These are phyloP conservation scores for Bombus polaris DNA, from an alignment of 1,140 invertebrate genomes.

Conservation along the genomic window DNA sequence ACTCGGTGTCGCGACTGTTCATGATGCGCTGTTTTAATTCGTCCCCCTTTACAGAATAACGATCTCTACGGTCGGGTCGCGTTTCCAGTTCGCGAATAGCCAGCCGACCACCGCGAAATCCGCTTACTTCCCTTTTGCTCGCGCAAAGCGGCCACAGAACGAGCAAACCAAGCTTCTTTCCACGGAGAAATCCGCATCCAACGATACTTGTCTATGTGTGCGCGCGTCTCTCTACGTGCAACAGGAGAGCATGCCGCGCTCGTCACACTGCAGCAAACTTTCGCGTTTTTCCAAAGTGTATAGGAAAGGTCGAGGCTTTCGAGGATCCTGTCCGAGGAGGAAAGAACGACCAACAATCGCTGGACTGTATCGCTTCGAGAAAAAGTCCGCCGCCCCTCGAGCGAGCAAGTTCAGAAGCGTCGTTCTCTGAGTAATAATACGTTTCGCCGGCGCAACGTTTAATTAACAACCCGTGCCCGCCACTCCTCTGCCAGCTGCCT, in stretches of 20 bases:
- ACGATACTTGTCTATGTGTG: neutral
- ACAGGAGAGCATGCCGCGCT: constrained; percentile 45
- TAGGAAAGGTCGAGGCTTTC: neutral
- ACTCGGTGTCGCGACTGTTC: neutral
- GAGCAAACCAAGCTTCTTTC: constrained; percentile 56
- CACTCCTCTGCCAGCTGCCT: too few relatives aligned
- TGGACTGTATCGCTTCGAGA: constrained; percentile 35
- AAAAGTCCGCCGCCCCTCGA: constrained; percentile 44
- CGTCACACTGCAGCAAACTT: constrained; percentile 52
- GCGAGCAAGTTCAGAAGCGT: constrained; percentile 46
- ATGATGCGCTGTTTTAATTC: constrained; percentile 40
- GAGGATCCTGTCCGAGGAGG: constrained; percentile 1
- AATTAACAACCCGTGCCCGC: constrained; percentile 31
- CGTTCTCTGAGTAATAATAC: constrained; percentile 54
- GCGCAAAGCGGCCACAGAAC: constrained; percentile 42
- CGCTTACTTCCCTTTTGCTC: constrained; percentile 62
- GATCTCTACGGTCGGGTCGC: constrained; percentile 9
- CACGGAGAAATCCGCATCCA: constrained; percentile 34
- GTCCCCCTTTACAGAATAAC: constrained; percentile 5
- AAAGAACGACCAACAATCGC: constrained; percentile 43
- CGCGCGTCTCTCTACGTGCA: constrained; percentile 9
- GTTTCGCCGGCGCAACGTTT: constrained; percentile 53
- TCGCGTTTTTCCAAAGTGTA: constrained; percentile 38
- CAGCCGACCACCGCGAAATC: constrained; percentile 53
- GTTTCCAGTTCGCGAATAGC: constrained; percentile 24